Evolutionary conservation across 2,888 invertebrate species (phyloP).

Genomic region (Micoletzkya japonica): DNA sequence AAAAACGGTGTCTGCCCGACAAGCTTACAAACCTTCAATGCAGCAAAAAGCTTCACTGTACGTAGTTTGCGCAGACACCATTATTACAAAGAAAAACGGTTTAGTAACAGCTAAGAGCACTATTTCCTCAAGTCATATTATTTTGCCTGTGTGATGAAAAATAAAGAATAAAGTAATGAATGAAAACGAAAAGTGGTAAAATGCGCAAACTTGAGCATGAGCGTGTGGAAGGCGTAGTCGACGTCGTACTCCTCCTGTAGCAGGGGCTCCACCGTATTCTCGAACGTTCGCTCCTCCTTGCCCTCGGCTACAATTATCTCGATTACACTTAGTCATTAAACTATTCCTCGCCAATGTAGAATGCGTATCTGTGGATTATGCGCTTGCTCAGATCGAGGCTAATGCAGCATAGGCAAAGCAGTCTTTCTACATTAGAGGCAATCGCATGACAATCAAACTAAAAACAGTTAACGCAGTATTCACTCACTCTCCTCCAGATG

Average conservation of each 20-base stretch:
- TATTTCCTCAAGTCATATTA: not conserved
- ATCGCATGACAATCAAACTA: no score
- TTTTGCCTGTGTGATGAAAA: not conserved
- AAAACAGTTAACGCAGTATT: no score
- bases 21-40: no score
- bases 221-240: constrained; percentile 58
- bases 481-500: constrained; percentile 47
- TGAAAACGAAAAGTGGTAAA: not conserved
- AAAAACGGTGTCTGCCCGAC: no score
- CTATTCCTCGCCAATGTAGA: no score
- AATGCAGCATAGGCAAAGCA: no score
- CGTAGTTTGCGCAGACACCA: not conserved
- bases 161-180: not conserved
- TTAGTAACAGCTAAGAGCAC: not conserved
- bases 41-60: no score
- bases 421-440: no score
- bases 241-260: constrained; percentile 59
- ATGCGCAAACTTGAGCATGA: constrained; percentile 47
- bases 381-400: no score
- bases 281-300: constrained; percentile 49
- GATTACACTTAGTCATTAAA: no score
- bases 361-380: no score
- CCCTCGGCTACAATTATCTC: constrained; percentile 34
- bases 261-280: constrained; percentile 55
- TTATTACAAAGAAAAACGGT: not conserved